Evolutionary conservation across 2,113 vertebrate genomes (phyloP).

Genomic region (Cygnus atratus): DNA sequence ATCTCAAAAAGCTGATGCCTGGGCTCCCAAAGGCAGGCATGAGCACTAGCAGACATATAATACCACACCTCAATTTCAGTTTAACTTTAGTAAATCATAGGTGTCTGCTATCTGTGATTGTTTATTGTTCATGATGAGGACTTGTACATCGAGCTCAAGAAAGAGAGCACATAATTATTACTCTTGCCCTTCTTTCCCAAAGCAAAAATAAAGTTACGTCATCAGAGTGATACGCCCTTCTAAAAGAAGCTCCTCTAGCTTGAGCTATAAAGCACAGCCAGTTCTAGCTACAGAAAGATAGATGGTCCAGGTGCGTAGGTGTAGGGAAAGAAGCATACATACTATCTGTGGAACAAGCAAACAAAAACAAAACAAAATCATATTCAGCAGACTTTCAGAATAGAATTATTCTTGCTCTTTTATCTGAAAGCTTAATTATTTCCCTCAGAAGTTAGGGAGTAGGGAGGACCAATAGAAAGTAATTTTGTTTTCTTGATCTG

Average conservation of each 20-base stretch:
- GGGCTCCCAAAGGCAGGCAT: neutral
- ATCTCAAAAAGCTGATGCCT: neutral
- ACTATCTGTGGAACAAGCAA: neutral
- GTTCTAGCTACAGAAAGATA: neutral
- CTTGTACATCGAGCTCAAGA: neutral
- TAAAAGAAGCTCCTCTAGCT: neutral
- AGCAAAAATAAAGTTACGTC: constrained; percentile 5
- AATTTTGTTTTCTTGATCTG: neutral
- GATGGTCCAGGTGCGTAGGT: neutral
- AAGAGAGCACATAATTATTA: neutral
- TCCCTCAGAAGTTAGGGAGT: neutral
- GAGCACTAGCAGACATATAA: neutral
- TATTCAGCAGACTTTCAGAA: neutral
- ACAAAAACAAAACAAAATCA: neutral
- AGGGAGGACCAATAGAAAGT: neutral
- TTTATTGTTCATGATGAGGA: neutral
- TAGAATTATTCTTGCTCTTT: neutral
- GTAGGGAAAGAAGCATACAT: neutral
- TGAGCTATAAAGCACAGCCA: neutral
- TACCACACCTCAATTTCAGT: neutral
- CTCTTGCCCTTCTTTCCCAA: neutral
- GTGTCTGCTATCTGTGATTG: neutral
- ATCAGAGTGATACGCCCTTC: neutral
- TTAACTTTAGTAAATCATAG: constrained; percentile 50
- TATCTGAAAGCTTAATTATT: neutral